Base-by-base conservation (phyloP, 2,888 invertebrate species). In the Lypha dubia region DNA sequence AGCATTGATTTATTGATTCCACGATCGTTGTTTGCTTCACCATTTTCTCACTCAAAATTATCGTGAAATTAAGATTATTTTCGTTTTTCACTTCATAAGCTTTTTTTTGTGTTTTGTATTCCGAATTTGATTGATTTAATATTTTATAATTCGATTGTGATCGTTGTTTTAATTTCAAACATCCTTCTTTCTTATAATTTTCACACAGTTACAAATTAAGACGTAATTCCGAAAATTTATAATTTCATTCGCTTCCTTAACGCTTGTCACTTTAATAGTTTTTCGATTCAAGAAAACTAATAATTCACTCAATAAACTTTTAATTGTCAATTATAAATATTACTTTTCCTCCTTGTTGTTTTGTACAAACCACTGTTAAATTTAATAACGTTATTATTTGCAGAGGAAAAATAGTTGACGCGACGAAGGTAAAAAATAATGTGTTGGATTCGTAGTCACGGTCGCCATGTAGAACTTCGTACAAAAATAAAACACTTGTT, bases 391-490 rank as follows among this genome's bases (percentile, higher is more conserved):
- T 38, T 46, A 41, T 76, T 60, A 63, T 49, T 49, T 41, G 51
- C 58, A 76, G 56, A 84, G 62, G 71, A 71, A 76, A 82, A 71
- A 79, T 85, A 71, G 83, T 83, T 85, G 85, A 79, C 85, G 85
- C 85, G 85, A 86, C 86, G 86, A 86, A 85, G 84, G 84, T 86
- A 86, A 62, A 84, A 83, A 84, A 73, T 79, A 77, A 83, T 82
- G 53, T 74, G n/a, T n/a, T n/a, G n/a, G n/a, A n/a, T n/a, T n/a
- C n/a, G n/a, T n/a, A n/a, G n/a, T n/a, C n/a, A n/a, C n/a, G n/a
- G n/a, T n/a, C n/a, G n/a, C n/a, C n/a, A n/a, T n/a, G n/a, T n/a
- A n/a, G n/a, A n/a, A n/a, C n/a, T n/a, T n/a, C n/a, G n/a, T n/a
- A n/a, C n/a, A n/a, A n/a, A n/a, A n/a, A n/a, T n/a, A n/a, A n/a